Base-by-base conservation (phyloP, 2,113 vertebrate species). In the Struthidea cinerea region DNA sequence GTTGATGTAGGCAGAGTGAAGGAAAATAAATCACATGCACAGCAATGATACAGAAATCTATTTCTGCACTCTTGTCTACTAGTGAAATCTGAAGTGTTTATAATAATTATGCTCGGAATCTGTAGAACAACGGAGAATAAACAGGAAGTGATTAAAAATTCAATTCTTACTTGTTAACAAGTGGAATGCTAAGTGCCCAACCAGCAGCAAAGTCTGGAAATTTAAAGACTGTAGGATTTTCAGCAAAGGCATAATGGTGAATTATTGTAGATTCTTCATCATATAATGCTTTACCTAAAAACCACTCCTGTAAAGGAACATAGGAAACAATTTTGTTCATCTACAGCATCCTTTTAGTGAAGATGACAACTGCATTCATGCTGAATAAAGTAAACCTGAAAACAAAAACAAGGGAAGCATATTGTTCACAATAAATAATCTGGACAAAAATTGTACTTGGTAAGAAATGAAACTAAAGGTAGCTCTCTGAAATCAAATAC, bases 191-290 rank as follows among this genome's bases (percentile, higher is more conserved):
- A 91, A 99, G 97, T 37, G 98, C 99, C 99, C 99, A 99, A 74
- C 98, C 98, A 70, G 99, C 99, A 94, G 98, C 97, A 96, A 99
- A 99, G 97, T 99, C 99, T 35, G 99, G 99, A 98, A 99, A 99
- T 95, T 99, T 98, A 95, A 99, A 99, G 95, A 97, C 65, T 16
- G 98, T 97, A 65, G 99, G 99, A 94, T 99, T 99, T 98, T 99
- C 99, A 77, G 99, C 99, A 96, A 99, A 99, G 97, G 99, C 99
- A 46, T 99, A 99, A 98, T 99, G 99, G 97, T 99, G 99, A 97
- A 99, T 99, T 96, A 99, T 99, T 94, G 99, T 99, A 35, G 99
- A 99, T 95, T 99, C 99, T 92, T 98, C 98, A 60, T 99, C 99
- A 37, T 98, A 96, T n/a, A 99, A 98, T 7, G 99, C 97, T 97